These are phyloP conservation scores for Chionomys nivalis DNA, from an alignment of 2,113 vertebrate genomes.

Conservation along the genomic window DNA sequence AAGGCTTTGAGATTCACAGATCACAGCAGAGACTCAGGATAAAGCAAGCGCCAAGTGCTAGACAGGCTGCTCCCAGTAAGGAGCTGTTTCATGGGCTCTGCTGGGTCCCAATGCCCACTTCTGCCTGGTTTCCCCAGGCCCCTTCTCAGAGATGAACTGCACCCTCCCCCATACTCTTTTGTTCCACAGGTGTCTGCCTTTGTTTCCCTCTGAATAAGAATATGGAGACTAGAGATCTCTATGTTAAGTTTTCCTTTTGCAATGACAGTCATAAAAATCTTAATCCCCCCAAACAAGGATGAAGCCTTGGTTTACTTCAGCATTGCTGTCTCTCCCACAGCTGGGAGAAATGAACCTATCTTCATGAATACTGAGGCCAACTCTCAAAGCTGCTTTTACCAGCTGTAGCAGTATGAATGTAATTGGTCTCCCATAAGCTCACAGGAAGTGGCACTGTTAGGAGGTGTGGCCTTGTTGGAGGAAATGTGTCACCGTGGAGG, in stretches of 20 bases:
- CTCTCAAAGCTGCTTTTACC: background rate
- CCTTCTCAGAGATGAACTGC: background rate
- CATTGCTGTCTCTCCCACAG: background rate
- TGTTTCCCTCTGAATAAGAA: background rate
- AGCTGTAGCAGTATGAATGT: background rate
- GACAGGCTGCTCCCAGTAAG: background rate
- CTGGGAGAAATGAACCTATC: background rate
- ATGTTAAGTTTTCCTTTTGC: background rate
- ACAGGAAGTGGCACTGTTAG: background rate
- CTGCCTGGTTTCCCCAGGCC: background rate
- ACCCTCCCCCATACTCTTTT: background rate
- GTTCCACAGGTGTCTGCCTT: background rate
- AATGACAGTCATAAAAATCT: background rate
- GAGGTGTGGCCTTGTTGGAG: background rate
- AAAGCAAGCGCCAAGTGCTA: too few species aligned
- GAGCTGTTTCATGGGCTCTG: background rate
- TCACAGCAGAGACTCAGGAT: background rate
- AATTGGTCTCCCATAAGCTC: background rate
- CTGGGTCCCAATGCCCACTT: background rate
- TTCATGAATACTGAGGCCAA: background rate
- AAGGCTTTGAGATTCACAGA: background rate
- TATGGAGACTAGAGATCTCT: background rate
- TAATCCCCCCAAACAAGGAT: background rate
- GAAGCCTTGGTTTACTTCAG: background rate
- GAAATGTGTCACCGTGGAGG: background rate